Evolutionary conservation across 2,113 vertebrate genomes (phyloP).

Genomic region (Lynx canadensis): DNA sequence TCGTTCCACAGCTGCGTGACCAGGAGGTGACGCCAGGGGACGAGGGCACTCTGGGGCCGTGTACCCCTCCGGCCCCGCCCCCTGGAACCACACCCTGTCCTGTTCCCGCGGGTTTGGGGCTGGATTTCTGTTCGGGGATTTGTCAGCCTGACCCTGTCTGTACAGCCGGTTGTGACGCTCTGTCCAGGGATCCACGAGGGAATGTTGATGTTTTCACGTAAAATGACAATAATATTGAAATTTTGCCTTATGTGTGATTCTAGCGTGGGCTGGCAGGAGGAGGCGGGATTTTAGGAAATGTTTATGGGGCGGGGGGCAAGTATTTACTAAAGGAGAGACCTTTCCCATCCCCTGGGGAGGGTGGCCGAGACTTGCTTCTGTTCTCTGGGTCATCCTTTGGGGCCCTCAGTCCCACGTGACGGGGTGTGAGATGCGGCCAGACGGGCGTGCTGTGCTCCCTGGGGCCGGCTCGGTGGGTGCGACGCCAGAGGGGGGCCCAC

Average conservation of each 20-base stretch:
- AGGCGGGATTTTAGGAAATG: background rate
- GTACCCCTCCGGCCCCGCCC: background rate
- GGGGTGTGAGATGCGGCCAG: background rate
- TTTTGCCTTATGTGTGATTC: background rate
- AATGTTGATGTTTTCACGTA: background rate
- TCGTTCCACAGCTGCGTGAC: background rate
- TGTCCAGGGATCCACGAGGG: background rate
- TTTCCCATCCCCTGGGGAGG: background rate
- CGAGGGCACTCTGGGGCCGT: background rate
- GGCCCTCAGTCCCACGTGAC: background rate
- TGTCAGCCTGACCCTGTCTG: background rate
- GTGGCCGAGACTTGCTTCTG: background rate
- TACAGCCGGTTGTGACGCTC: background rate
- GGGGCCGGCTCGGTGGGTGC: no score
- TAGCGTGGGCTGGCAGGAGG: background rate
- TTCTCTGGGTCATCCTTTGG: background rate
- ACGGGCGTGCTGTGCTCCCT: background rate
- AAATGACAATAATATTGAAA: background rate
- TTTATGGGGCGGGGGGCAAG: background rate
- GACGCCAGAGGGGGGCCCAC: background rate
- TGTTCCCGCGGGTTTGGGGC: background rate
- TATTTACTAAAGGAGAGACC: background rate
- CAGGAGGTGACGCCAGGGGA: background rate
- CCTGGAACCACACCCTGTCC: background rate
- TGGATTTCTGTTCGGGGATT: background rate